Base-by-base conservation (phyloP, 2,797 vertebrate species). In the Xenops minutus region DNA sequence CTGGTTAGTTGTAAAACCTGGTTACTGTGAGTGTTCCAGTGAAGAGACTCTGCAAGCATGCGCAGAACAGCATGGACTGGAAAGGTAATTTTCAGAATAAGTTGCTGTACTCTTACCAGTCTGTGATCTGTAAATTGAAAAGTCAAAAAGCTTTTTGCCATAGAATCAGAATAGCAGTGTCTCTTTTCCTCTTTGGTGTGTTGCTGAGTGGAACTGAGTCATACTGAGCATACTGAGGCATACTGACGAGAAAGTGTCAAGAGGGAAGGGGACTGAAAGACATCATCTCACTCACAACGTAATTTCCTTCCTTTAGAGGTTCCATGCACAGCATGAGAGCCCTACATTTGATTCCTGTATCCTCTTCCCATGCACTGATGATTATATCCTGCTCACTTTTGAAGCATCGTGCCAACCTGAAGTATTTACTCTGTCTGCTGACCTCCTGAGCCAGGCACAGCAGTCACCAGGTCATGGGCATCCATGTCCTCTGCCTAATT, bases 61-160 rank as follows among this genome's bases (percentile, higher is more conserved):
- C 43, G 39, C 56, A 75, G 44, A 92, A 48, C 48, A 41, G 16
- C 41, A 58, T 58, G 39, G 43, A 39, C 29, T 49, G 37, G 37
- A 71, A 93, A 51, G 34, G 49, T 20, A 30, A 10, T 84, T 77
- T 93, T 92, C 73, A 71, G 66, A 93, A 79, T 6, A 10, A 77
- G 13, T 74, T 36, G 23, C 48, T 18, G 14, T 14, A 49, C 20
- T 73, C 78, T 76, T 78, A 56, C 29, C 39, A 64, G 44, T 24
- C 34, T 19, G 1, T 46, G 26, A 68, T 54, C 34, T 72, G 23
- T 78, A 83, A 89, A 77, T 24, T 32, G 52, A 83, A 90, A 88
- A 90, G 19, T 13, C 15, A 9, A 49, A 85, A 79, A 46, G 9
- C 3, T 88, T 90, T 95, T 56, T 81, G 73, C 73, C 62, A 10